These are phyloP conservation scores for Eumerus sabulonum DNA, from an alignment of 2,888 invertebrate species.

Conservation along the genomic window DNA sequence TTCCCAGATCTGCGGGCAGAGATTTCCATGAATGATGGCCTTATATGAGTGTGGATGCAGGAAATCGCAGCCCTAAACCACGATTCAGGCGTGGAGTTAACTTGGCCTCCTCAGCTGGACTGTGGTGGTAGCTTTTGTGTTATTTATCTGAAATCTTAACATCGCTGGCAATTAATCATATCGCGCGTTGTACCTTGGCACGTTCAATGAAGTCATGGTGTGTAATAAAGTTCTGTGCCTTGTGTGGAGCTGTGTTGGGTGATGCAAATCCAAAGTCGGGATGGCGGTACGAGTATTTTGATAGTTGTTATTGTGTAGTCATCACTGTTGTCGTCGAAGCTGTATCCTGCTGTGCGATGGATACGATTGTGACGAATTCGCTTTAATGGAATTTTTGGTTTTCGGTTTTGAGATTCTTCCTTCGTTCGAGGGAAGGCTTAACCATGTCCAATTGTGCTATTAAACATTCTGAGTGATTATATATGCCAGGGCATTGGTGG, in stretches of 20 bases:
- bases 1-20: conserved; percentile 53
- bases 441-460: conserved; percentile 40
- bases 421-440: conserved; percentile 19
- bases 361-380: conserved; percentile 61
- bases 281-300: conserved; percentile 22
- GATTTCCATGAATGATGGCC: conserved; percentile 64
- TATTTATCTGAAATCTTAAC: conserved; percentile 67
- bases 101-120: conserved; percentile 7
- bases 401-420: too few relatives aligned
- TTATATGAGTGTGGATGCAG: conserved; percentile 9
- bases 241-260: conserved; percentile 31
- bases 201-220: conserved; percentile 53
- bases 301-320: conserved; percentile 47
- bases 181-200: conserved; percentile 62
- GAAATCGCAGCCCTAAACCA: conserved; percentile 33
- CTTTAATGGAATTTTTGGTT: conserved; percentile 61
- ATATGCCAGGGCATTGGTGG: too few relatives aligned
- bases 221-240: conserved; percentile 45
- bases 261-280: conserved; percentile 58
- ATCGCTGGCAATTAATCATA: conserved; percentile 68
- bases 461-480: conserved; percentile 1
- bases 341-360: conserved; percentile 34
- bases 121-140: conserved; percentile 66
- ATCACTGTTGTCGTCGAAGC: background rate
- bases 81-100: conserved; percentile 29